phyloP scores from a whole-genome alignment of 2,888 invertebrate species.

The Chloroclystis v-ata region DNA sequence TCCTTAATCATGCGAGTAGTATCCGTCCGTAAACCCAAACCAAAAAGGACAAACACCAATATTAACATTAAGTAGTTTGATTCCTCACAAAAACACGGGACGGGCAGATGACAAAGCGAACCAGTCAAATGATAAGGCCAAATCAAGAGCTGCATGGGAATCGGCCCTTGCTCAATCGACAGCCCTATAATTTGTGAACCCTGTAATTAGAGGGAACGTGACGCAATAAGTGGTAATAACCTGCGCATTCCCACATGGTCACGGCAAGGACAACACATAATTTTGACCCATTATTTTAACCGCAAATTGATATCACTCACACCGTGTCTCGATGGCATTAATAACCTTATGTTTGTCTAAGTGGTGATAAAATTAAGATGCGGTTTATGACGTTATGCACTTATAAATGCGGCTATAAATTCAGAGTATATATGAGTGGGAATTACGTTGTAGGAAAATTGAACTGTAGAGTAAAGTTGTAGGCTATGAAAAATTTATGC shows the following conservation, averaged over 20 bases:
- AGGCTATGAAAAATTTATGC: too few relatives aligned
- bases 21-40: too few relatives aligned
- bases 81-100: background rate
- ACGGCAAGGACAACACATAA: slow-evolving; percentile 68
- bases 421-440: background rate
- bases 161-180: slow-evolving; percentile 48
- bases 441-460: background rate
- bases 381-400: background rate
- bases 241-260: slow-evolving; percentile 65
- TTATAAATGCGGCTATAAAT: background rate
- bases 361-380: slow-evolving; percentile 1
- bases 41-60: too few relatives aligned
- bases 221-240: slow-evolving; percentile 48
- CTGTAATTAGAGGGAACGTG: slow-evolving; percentile 66
- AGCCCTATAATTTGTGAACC: slow-evolving; percentile 72
- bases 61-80: background rate
- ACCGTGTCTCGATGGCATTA: slow-evolving; percentile 37
- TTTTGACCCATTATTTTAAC: slow-evolving; percentile 72
- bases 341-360: background rate
- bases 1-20: background rate
- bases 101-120: slow-evolving; percentile 6
- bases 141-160: slow-evolving; percentile 46
- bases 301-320: slow-evolving; percentile 55
- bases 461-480: too few relatives aligned
- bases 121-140: slow-evolving; percentile 40